Evolutionary conservation across 1,140 invertebrate genomes (phyloP), one percentile per base, ranked within the genome.

Genomic region (Neocloeon triangulifer): DNA sequence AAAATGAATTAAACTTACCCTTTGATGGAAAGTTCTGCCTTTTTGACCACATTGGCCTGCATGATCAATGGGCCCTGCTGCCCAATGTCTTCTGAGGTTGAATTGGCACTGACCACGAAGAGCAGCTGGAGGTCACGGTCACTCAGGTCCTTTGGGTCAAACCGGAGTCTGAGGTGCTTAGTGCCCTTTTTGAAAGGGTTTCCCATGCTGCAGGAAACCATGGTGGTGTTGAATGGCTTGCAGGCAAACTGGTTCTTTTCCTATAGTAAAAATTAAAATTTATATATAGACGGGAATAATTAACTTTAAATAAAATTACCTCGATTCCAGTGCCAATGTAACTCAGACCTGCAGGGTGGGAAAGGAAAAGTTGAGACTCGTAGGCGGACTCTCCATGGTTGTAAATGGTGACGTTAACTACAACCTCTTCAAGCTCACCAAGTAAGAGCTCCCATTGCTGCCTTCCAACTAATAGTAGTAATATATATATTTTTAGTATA

Each of bases 301-400:
- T n/a, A n/a, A n/a, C n/a, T n/a, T n/a, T n/a, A n/a, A n/a, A n/a
- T n/a, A n/a, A n/a, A n/a, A n/a, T 17, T 34, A 30, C 23, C n/a
- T 40, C 32, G 32, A 23, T 9, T 29, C 21, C 32, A 25, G 58
- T 63, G 14, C 69, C 72, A 43, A 84, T 77, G 43, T 85, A 91
- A 43, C 67, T 72, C 5, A 95, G 56, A 32, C 62, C 71, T 21
- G 64, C 51, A 14, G 84, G 77, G 51, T 89, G 78, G 15, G 56
- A 52, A 2, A 95, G 61, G 46, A 75, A 80, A 1, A 95, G 47
- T 41, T 74, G 71, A 0, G 85, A 69, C 49, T 92, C 80, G 46
- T 95, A 94, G 0, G 89, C 89, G 1, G 86, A 77, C 49, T 96
- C 88, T 2, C 69, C 70, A 14, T 59, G 44, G 49, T 95, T 96